A percentile compares a stretch with the other conserved stretches of the same genome.
These are phyloP conservation scores for Fregetta grallaria DNA, from an alignment of 2,113 vertebrate genomes.

Conservation along the genomic window DNA sequence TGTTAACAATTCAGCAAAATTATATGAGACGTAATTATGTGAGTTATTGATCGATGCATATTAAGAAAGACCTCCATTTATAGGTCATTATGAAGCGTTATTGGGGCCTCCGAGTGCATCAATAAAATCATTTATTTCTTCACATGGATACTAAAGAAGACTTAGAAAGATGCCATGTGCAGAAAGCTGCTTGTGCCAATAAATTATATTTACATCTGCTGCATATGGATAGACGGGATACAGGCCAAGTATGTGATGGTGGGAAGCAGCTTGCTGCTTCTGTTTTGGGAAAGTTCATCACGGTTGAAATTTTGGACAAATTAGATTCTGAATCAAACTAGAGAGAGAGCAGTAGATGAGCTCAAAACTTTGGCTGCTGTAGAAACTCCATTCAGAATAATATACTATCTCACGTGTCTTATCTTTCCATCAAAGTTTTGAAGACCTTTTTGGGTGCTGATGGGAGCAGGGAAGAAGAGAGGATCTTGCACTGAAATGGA, in stretches of 20 bases:
- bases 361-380: conserved; percentile 67
- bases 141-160: conserved; percentile 70
- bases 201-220: conserved; percentile 80
- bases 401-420: neutral
- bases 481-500: neutral
- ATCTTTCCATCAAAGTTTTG: neutral
- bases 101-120: conserved; percentile 39
- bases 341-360: conserved; percentile 57
- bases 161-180: conserved; percentile 75
- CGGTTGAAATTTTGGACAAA: conserved; percentile 74
- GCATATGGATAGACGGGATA: conserved; percentile 77
- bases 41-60: conserved; percentile 40
- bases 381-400: conserved; percentile 65
- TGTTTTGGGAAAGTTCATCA: conserved; percentile 79
- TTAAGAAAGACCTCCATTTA: conserved; percentile 45
- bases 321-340: conserved; percentile 73
- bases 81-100: conserved; percentile 47
- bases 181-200: conserved; percentile 68
- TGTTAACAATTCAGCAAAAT: conserved; percentile 60
- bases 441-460: neutral
- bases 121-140: conserved; percentile 63
- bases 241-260: conserved; percentile 76
- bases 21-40: conserved; percentile 30
- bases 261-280: conserved; percentile 81
- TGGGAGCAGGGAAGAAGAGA: neutral